Conservation (phyloP, 2,113 vertebrate species). For the Peromyscus polionotus region DNA sequence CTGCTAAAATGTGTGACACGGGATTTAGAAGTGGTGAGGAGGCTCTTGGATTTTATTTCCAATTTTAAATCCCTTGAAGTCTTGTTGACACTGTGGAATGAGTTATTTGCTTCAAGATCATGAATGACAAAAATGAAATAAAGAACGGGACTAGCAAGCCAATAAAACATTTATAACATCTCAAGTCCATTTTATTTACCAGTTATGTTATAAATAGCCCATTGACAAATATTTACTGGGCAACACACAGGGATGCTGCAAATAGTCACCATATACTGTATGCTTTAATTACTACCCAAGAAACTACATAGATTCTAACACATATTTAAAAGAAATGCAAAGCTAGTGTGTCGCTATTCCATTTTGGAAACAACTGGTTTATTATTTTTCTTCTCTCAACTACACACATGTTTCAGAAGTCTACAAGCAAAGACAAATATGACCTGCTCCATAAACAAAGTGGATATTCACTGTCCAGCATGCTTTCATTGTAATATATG, state of each 20-base stretch:
- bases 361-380: constrained; percentile 60
- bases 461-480: neutral
- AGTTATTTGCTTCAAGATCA: constrained; percentile 5
- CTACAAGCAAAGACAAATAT: neutral
- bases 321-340: constrained; percentile 66
- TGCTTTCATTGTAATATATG: neutral
- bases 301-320: constrained; percentile 54
- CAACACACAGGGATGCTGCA: constrained; percentile 19
- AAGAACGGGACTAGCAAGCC: neutral
- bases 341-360: constrained; percentile 48
- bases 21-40: neutral
- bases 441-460: neutral
- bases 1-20: neutral
- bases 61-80: constrained; percentile 29
- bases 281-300: constrained; percentile 74
- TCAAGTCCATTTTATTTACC: constrained; percentile 53
- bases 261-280: constrained; percentile 65
- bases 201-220: constrained; percentile 53
- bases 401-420: neutral
- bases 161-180: neutral
- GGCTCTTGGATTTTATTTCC: constrained; percentile 25
- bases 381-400: neutral
- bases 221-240: constrained; percentile 72
- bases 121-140: constrained; percentile 20
- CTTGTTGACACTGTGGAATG: neutral